phyloP scores from a whole-genome alignment of 2,888 invertebrate genomes.

The Oscheius myriophilus region DNA sequence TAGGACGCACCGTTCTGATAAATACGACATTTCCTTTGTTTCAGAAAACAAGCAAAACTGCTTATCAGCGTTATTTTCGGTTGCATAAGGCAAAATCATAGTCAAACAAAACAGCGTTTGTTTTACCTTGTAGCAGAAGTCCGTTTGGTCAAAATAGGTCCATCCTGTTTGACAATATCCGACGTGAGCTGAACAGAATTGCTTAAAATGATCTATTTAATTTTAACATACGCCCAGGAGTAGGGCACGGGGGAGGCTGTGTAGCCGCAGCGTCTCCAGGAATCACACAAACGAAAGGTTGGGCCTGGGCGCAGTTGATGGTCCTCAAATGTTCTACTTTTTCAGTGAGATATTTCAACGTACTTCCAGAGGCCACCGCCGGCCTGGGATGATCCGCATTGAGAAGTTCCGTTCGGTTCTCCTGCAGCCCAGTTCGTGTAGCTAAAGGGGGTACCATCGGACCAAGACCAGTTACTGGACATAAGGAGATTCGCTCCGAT shows the following conservation, averaged over 20 bases:
- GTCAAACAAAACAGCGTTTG: no score
- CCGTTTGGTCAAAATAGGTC: conserved; percentile 23
- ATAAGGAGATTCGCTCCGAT: conserved; percentile 28
- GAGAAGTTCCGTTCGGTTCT: conserved; percentile 15
- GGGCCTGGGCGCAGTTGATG: neutral
- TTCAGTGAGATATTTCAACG: no score
- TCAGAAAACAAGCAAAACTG: no score
- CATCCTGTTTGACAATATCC: conserved; percentile 27
- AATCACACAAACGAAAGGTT: neutral
- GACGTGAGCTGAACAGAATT: neutral
- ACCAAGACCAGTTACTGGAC: conserved; percentile 29
- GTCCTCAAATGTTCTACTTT: neutral
- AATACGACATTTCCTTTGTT: no score
- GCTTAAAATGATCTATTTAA: no score
- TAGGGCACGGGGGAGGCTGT: neutral
- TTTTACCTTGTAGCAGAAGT: conserved; percentile 27
- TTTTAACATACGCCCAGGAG: no score
- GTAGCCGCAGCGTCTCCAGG: neutral
- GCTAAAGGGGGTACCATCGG: conserved; percentile 6
- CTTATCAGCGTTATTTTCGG: no score
- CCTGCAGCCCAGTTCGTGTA: conserved; percentile 20
- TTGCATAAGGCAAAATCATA: neutral
- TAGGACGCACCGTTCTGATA: no score
- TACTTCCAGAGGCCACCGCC: conserved; percentile 5
- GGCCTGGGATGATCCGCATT: conserved; percentile 7